Conservation (phyloP, 1,140 invertebrate species). For the Bombus balteatus region DNA sequence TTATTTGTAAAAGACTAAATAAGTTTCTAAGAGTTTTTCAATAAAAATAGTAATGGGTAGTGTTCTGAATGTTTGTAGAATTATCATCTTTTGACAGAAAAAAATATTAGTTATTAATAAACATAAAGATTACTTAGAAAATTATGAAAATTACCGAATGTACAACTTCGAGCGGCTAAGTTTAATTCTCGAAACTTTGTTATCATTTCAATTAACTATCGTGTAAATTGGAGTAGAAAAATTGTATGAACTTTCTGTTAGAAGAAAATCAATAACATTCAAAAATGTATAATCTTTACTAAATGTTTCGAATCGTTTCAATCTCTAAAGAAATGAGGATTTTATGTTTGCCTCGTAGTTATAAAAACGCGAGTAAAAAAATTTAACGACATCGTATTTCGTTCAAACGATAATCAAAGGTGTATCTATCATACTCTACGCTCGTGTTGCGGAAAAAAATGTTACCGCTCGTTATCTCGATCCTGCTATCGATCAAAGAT, state of each 20-base stretch:
- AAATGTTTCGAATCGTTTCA: neutral
- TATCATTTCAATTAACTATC: neutral
- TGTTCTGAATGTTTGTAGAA: too few species aligned
- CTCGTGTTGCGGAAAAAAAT: neutral
- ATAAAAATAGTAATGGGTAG: too few species aligned
- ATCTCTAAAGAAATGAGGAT: neutral
- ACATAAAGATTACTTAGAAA: too few species aligned
- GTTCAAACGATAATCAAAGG: neutral
- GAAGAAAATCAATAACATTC: neutral
- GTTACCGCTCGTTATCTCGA: conserved; percentile 6
- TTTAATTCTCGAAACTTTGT: neutral
- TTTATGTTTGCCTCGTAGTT: neutral
- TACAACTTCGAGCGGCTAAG: too few species aligned
- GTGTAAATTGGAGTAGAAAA: neutral
- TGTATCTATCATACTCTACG: neutral
- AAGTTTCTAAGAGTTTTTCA: too few species aligned
- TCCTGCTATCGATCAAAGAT: neutral
- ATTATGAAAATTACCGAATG: too few species aligned
- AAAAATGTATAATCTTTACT: neutral
- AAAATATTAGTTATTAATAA: too few species aligned
- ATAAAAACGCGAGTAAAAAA: neutral
- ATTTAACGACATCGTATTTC: neutral
- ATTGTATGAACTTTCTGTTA: neutral
- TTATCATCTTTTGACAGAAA: too few species aligned
- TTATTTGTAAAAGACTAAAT: too few species aligned